Base-by-base conservation (phyloP, 2,113 vertebrate genomes). In the Ctenodactylus gundi region DNA sequence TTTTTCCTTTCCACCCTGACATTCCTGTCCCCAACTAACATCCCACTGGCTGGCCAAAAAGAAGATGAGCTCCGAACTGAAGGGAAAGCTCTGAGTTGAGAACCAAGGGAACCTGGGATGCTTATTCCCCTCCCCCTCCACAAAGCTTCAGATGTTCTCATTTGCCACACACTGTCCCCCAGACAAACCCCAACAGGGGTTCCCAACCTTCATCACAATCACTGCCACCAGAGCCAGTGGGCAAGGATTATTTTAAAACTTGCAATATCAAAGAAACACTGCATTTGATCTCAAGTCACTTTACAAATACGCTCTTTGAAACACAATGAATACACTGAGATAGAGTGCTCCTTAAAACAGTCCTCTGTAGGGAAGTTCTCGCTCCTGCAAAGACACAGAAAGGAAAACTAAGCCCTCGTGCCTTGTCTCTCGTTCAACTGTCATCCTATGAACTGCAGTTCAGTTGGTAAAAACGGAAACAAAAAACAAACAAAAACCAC, bases 231-330 rank as follows among this genome's bases (percentile, higher is more conserved):
- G 39, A 8, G 67, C 72, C 67, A 57, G 20, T 31, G 8, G 9
- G 2, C 36, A 93, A 80, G 44, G 62, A 72, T 72, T 85, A 85
- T 73, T 92, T 90, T 92, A 58, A 82, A 95, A 73, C 14, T 53
- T 46, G 41, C 15, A 77, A 70, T 78, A 87, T 11, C 68, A 88
- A 91, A 86, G 67, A 64, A 76, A 88, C 72, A 62, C 55, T 80
- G 41, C 44, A 64, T 78, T 80, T 73, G 27, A 58, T 87, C 83
- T 92, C 78, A 85, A 92, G 29, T 93, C 51, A 83, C 73, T 57
- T 96, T 78, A 82, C 53, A 78, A 91, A 65, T 78, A 44, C 0
- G 0, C 9, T 60, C 73, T 91, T 82, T 60, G 23, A 86, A 91
- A 17, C 44, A 85, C 36, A 77, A 65, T 67, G 3, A n/a, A 76